Evolutionary conservation across 92 coral and sea anemone genomes (phyloP).

Genomic region (Metridium senile): DNA sequence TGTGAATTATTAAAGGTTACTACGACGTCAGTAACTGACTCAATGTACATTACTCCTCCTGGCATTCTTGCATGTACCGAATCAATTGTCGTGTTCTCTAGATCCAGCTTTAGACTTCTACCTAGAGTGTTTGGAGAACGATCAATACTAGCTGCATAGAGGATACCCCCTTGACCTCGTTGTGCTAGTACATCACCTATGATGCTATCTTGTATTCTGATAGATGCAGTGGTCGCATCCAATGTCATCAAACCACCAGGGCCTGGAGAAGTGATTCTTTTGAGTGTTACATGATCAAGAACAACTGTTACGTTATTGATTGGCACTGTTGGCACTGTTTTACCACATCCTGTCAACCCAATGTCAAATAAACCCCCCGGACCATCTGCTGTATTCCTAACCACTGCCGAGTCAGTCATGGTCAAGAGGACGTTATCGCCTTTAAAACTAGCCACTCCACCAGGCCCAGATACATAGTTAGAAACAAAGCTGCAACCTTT

Average conservation of each 20-base stretch:
- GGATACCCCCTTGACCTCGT: background rate
- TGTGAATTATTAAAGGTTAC: background rate
- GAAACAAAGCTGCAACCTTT: slow-evolving; percentile 16
- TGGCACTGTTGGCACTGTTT: background rate
- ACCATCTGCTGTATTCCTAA: background rate
- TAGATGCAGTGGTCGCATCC: background rate
- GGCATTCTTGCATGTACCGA: slow-evolving; percentile 3
- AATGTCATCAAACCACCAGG: slow-evolving; percentile 12
- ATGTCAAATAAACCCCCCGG: slow-evolving; percentile 29
- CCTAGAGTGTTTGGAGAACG: background rate
- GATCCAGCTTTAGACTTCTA: background rate
- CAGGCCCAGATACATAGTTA: slow-evolving; percentile 4
- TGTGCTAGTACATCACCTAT: background rate
- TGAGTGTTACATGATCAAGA: background rate
- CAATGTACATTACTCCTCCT: slow-evolving; percentile 16
- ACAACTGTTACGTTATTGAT: background rate
- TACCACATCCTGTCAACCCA: slow-evolving; percentile 2
- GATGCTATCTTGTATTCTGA: background rate
- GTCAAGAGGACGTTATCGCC: background rate
- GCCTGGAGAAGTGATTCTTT: background rate
- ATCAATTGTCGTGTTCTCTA: background rate
- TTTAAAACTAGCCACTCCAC: slow-evolving; percentile 19
- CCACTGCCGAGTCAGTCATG: slow-evolving; percentile 2
- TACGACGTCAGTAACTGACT: background rate
- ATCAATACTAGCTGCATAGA: background rate